Evolutionary conservation across 1,140 invertebrate species (phyloP), one percentile per base, ranked within the genome.

Genomic region (Neodiprion pinetum): DNA sequence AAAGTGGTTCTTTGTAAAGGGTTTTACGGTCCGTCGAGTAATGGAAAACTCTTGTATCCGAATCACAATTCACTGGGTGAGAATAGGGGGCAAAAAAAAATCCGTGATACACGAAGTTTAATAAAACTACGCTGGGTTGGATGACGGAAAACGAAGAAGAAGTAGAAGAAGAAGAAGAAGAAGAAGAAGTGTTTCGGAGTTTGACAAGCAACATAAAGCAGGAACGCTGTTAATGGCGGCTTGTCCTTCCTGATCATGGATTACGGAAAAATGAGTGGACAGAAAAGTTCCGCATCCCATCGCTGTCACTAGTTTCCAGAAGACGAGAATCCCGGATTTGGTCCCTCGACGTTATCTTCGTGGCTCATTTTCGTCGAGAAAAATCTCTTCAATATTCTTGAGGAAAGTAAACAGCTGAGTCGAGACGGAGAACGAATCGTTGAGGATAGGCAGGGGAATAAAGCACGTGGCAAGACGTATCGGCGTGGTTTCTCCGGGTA

Each of bases 401-500:
- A 40, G 1, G 2, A 40, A 5, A 40, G 28, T 40, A 40, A 40
- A 40, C 28, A 40, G 28, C 28, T 40, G 28, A 40, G 28, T 40
- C 28, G 28, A 61, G 53, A 61, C n/a, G n/a, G 53, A 61, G n/a
- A 61, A 61, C n/a, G 53, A 61, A 61, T 12, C 11, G 73, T 70
- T 47, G 14, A 14, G 61, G 50, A 77, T 70, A 74, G 70, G 17
- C 9, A 40, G 12, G 50, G 70, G 65, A 70, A 23, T 48, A 66
- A 49, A 67, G 48, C 70, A 28, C n/a, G 65, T 40, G 70, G 48
- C 61, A 79, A 75, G 80, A 80, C 80, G 78, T 81, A 81, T 78
- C 75, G 76, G 73, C 68, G 78, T 76, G 73, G 70, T 81, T 76
- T 78, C 78, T 65, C 78, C 80, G 78, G 77, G 75, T 77, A 81